Conservation (phyloP, 2,113 vertebrate species). For the Larimichthys polyactis region DNA sequence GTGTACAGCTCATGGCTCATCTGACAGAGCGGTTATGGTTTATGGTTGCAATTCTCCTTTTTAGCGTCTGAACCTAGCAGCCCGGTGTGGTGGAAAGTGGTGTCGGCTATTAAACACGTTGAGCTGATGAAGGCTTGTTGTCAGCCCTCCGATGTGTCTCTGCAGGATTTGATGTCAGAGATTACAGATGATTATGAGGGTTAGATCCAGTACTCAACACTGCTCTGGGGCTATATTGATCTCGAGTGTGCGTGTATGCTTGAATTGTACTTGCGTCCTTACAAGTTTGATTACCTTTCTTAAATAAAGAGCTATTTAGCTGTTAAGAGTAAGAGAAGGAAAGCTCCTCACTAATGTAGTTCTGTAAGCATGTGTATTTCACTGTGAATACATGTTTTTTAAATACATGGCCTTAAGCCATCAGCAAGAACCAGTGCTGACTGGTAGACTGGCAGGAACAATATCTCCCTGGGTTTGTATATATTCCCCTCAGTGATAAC, state of each 20-base stretch:
- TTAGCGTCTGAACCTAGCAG: conserved; percentile 23
- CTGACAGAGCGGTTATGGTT: conserved; percentile 8
- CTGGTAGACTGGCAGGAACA: conserved; percentile 16
- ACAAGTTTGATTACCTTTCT: conserved; percentile 22
- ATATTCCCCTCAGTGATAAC: background rate
- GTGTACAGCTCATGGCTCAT: background rate
- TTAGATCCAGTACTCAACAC: conserved; percentile 64
- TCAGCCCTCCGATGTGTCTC: conserved; percentile 58
- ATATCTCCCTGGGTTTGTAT: background rate
- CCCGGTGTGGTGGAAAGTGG: background rate
- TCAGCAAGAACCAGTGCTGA: conserved; percentile 16
- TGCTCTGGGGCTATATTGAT: conserved; percentile 70
- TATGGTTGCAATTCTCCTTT: conserved; percentile 12
- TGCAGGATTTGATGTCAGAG: conserved; percentile 76
- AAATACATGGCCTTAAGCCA: background rate
- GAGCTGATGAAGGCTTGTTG: conserved; percentile 67
- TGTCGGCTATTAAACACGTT: conserved; percentile 53
- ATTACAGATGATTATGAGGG: conserved; percentile 78
- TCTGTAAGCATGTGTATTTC: background rate
- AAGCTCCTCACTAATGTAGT: background rate
- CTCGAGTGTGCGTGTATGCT: conserved; percentile 1
- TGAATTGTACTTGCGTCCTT: background rate
- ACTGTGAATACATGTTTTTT: conserved; percentile 2
- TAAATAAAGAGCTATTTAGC: conserved; percentile 27
- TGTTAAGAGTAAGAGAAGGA: background rate